Evolutionary conservation across 2,888 invertebrate species (phyloP), one percentile per base, ranked within the genome.

Genomic region (Chesias legatella): DNA sequence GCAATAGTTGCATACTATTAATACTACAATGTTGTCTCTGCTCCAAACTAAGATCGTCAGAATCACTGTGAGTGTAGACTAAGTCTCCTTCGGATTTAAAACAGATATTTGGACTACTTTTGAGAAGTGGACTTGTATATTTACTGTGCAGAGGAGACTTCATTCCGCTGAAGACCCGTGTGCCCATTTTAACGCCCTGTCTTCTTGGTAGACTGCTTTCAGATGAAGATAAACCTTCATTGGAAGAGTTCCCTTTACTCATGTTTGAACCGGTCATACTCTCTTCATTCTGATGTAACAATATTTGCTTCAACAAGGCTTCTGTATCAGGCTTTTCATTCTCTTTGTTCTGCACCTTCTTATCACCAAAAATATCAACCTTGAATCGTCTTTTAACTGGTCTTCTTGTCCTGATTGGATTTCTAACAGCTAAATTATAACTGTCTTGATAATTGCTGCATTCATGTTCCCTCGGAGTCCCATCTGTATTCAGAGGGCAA

Each of bases 151-250:
- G 52, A 17, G 71, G 64, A 22, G 77, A 65, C 45, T 76, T 81
- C 55, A 76, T 68, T 21, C 86, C 89, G 69, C 89, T 88, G 58
- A 92, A 93, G 6, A 92, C 92, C 60, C 92, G 89, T 6, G 92
- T 93, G 6, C 93, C 94, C 93, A 93, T 93, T 81, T 93, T 93
- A 1, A 93, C 93, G 1, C 93, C 92, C 56, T 90, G 86, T 47
- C 92, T 84, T 56, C 92, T 81, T 21, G 89, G 88, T 47, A 89
- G 75, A 54, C 88, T 88, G 47, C 85, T 86, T 65, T 88, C 88
- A 40, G 88, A 84, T 9, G 89, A 89, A 24, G 89, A 88, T 10
- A 88, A 58, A 1, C 82, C 80, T 54, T 89, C 89, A 63, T 79
- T 86, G 1, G 85, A 83, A 7, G 79, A 81, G 51, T 79, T 83